Conservation (phyloP, 2,888 invertebrate species). For the Chloroclysta siterata region DNA sequence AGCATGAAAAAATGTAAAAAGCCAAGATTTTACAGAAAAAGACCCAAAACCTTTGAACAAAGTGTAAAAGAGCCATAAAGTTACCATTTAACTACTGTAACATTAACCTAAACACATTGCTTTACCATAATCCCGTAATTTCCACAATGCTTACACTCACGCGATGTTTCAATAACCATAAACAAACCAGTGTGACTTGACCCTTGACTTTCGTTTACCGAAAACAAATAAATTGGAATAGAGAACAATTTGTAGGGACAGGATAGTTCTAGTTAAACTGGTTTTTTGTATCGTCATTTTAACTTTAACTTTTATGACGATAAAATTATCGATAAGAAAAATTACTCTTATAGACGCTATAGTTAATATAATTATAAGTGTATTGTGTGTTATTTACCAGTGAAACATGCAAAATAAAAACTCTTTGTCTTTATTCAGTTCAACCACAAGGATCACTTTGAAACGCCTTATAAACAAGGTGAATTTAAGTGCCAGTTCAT, state of each 20-base stretch:
- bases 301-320: conserved; percentile 17
- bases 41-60: not conserved
- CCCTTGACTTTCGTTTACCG: conserved; percentile 34
- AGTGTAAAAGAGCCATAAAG: conserved; percentile 5
- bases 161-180: conserved; percentile 52
- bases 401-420: too few relatives aligned
- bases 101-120: conserved; percentile 9
- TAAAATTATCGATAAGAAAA: not conserved
- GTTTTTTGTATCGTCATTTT: conserved; percentile 9
- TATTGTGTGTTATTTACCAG: too few relatives aligned
- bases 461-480: too few relatives aligned
- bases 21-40: not conserved
- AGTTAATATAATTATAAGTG: too few relatives aligned
- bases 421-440: too few relatives aligned
- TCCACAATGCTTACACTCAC: conserved; percentile 49
- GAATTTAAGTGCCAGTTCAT: too few relatives aligned
- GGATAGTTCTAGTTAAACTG: conserved; percentile 38
- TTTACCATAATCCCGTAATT: conserved; percentile 40
- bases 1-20: too few relatives aligned
- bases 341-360: not conserved
- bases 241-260: conserved; percentile 17
- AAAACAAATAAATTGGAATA: conserved; percentile 17
- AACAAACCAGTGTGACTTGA: conserved; percentile 40
- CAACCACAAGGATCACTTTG: too few relatives aligned
- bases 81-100: conserved; percentile 1